These are phyloP conservation scores for Leptinotarsa haldemani DNA, from an alignment of 2,888 invertebrate species.

Conservation along the genomic window DNA sequence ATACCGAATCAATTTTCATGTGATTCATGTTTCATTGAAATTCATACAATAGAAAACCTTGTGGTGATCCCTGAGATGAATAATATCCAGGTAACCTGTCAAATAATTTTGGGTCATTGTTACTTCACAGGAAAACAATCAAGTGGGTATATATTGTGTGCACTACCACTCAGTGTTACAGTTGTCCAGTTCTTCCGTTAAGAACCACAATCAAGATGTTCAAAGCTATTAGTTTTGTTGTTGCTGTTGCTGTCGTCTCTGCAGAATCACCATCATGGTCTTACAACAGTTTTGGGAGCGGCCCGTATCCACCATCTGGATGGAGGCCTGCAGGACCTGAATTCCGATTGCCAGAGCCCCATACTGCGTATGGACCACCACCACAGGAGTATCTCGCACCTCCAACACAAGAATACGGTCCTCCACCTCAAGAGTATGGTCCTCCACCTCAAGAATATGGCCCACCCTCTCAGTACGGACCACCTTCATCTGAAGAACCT, in stretches of 20 bases:
- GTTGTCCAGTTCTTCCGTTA: neutral
- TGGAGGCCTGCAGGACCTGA: constrained; percentile 62
- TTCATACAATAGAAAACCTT: constrained; percentile 33
- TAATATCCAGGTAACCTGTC: constrained; percentile 23
- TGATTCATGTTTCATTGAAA: constrained; percentile 26
- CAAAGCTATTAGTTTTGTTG: neutral
- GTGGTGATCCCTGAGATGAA: constrained; percentile 13
- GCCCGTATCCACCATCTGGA: constrained; percentile 60
- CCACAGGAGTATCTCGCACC: constrained; percentile 57
- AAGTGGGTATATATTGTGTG: neutral
- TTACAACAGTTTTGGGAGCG: constrained; percentile 33
- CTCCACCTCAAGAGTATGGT: constrained; percentile 46
- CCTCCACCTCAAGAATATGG: constrained; percentile 48
- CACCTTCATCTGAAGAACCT: constrained; percentile 54
- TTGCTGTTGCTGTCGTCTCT: neutral
- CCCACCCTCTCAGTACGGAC: constrained; percentile 55
- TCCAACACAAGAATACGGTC: constrained; percentile 57
- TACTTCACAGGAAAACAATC: constrained; percentile 5
- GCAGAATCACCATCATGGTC: neutral
- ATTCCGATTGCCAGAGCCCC: constrained; percentile 58
- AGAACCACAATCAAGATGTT: constrained; percentile 2
- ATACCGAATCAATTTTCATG: constrained; percentile 6
- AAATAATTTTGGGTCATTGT: constrained; percentile 31
- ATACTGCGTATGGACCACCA: constrained; percentile 41
- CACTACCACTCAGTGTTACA: neutral